A percentile compares a stretch with the other conserved stretches of the same genome.
Conservation (phyloP, 2,888 invertebrate genomes). For the Limnephilus marmoratus region DNA sequence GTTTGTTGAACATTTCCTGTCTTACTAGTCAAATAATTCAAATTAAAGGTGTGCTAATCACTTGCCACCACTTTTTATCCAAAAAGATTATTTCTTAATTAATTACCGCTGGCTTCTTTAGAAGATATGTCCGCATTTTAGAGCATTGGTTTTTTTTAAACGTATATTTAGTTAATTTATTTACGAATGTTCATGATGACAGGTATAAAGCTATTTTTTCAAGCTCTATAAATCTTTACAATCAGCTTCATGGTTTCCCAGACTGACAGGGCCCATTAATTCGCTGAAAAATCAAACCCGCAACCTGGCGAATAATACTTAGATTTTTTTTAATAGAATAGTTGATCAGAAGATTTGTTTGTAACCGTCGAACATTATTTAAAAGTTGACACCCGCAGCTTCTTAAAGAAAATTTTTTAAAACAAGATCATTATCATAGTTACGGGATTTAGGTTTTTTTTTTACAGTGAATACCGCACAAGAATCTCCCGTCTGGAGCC, state of each 20-base stretch:
- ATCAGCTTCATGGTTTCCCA: neutral
- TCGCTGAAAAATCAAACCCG: neutral
- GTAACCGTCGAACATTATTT: too few relatives aligned
- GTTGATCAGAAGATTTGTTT: too few relatives aligned
- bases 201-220: neutral
- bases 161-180: neutral
- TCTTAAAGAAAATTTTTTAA: neutral
- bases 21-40: neutral
- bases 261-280: neutral
- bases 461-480: too few relatives aligned
- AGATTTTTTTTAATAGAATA: neutral
- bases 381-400: neutral
- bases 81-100: slow-evolving; percentile 18
- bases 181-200: neutral
- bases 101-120: slow-evolving; percentile 14
- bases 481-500: too few relatives aligned
- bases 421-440: neutral
- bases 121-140: neutral
- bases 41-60: slow-evolving; percentile 20
- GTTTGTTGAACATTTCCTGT: neutral
- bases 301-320: neutral
- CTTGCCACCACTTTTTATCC: neutral
- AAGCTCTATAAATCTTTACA: neutral
- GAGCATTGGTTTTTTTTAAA: neutral
- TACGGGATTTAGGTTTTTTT: too few relatives aligned